A percentile compares a stretch with the other conserved stretches of the same genome.
phyloP scores from a whole-genome alignment of 1,140 invertebrate species.

The Saccostrea cuccullata region DNA sequence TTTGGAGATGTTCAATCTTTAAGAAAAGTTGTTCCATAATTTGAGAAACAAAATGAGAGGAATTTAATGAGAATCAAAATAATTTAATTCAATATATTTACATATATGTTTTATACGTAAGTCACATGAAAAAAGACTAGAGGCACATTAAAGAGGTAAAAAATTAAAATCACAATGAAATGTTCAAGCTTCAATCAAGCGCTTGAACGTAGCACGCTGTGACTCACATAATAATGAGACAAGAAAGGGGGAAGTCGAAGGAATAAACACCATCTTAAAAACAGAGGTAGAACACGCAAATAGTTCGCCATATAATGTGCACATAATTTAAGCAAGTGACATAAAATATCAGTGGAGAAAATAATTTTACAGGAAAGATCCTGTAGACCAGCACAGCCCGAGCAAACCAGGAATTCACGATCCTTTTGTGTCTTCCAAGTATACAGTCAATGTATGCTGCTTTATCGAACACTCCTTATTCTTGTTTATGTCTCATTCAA shows the following conservation, averaged over 20 bases:
- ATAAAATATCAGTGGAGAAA: background rate
- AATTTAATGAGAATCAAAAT: background rate
- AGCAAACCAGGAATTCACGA: slow-evolving; percentile 26
- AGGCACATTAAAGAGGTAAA: slow-evolving; percentile 27
- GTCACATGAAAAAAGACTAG: slow-evolving; percentile 26
- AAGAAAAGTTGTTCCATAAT: background rate
- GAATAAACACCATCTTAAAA: background rate
- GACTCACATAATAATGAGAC: background rate
- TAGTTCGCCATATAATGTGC: slow-evolving; percentile 18
- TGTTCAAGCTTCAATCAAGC: background rate
- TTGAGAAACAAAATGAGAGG: slow-evolving; percentile 21
- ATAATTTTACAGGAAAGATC: background rate
- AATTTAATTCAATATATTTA: slow-evolving; percentile 37
- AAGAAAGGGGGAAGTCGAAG: background rate
- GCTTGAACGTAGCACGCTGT: background rate
- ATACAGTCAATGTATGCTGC: slow-evolving; percentile 17
- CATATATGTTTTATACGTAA: background rate
- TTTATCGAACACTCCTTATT: slow-evolving; percentile 19
- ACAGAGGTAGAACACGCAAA: slow-evolving; percentile 31
- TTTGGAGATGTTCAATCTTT: background rate
- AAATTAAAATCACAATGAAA: slow-evolving; percentile 27
- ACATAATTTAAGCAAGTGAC: slow-evolving; percentile 10
- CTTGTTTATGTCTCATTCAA: slow-evolving; percentile 13
- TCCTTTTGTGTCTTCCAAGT: slow-evolving; percentile 28
- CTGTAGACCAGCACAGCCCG: background rate